Base-by-base conservation (phyloP, 2,888 invertebrate species). In the Oscheius onirici region DNA sequence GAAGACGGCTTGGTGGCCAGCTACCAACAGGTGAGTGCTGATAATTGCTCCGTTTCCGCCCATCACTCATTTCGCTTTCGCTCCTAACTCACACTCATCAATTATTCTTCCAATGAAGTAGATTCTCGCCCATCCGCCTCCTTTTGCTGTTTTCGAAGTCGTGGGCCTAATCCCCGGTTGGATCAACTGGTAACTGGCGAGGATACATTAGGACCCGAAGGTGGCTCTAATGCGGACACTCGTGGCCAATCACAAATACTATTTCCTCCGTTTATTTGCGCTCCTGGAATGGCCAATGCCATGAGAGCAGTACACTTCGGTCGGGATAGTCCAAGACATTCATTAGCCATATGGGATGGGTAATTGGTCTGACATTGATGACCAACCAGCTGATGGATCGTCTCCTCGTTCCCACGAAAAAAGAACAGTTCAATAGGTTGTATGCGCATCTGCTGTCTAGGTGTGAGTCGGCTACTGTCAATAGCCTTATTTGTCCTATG, bases 1-100 rank as follows among this genome's bases (percentile, higher is more conserved):
- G 84, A 83, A 40, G 75, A 80, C n/a, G n/a, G n/a, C 13, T 71
- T 84, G 2, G 81, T 86, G 1, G 86, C 86, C 46, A 82, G 79
- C 60, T 86, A 80, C 72, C 83, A 75, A 24, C 77, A 77, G 76
- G 79, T 79, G 15, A 8, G 67, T 72, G 6, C 11, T 55, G n/a
- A 15, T 13, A 3, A n/a, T 41, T 20, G n/a, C 22, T 28, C 46
- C 8, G 34, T 34, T 41, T 41, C 17, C n/a, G 20, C 13, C 52
- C 52, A 22, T 22, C 22, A 52, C 17, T 22, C 24, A 52, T 22
- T 52, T 52, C 52, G 6, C 11, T 20, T 20, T n/a, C n/a, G n/a
- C 20, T 15, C 51, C 20, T 20, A 17, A 34, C 34, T 51, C 51
- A 20, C 46, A 11, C 22, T 24, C 20, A 51, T 51, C 51, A 51